These are phyloP conservation scores for Drosophila sp. DNA, from an alignment of 1,140 invertebrate genomes.

Conservation along the genomic window DNA sequence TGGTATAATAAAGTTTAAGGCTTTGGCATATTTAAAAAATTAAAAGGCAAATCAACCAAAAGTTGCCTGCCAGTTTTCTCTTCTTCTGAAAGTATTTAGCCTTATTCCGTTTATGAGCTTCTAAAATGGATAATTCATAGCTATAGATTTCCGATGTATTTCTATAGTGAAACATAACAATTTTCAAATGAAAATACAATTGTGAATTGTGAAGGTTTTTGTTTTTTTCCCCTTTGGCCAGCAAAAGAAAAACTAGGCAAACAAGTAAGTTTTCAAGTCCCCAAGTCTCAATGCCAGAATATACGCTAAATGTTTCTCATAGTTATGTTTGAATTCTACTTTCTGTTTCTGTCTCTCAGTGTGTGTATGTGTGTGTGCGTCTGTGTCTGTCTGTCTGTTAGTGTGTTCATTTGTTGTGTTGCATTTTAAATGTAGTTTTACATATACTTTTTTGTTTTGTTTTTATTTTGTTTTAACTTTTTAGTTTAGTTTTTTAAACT, in stretches of 20 bases:
- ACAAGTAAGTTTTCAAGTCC: conserved; percentile 17
- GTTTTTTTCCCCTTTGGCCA: too few species aligned
- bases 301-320: conserved; percentile 29
- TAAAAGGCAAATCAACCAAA: neutral
- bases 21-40: conserved; percentile 3
- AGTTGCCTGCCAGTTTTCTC: too few species aligned
- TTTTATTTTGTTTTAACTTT: conserved; percentile 54
- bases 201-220: too few species aligned
- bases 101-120: too few species aligned
- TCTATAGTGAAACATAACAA: too few species aligned
- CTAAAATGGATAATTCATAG: too few species aligned
- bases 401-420: conserved; percentile 26
- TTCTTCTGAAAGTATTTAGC: too few species aligned
- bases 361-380: conserved; percentile 11
- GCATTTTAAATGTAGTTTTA: conserved; percentile 61
- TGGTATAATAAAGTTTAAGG: neutral
- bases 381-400: conserved; percentile 23
- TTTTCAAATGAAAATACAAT: too few species aligned
- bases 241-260: neutral
- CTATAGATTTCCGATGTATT: too few species aligned
- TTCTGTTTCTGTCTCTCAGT: neutral
- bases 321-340: conserved; percentile 6
- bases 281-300: conserved; percentile 35
- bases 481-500: conserved; percentile 74
- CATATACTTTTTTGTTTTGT: conserved; percentile 35